These are phyloP conservation scores for Ciconia nigra DNA, from an alignment of 2,797 vertebrate species.

Conservation along the genomic window DNA sequence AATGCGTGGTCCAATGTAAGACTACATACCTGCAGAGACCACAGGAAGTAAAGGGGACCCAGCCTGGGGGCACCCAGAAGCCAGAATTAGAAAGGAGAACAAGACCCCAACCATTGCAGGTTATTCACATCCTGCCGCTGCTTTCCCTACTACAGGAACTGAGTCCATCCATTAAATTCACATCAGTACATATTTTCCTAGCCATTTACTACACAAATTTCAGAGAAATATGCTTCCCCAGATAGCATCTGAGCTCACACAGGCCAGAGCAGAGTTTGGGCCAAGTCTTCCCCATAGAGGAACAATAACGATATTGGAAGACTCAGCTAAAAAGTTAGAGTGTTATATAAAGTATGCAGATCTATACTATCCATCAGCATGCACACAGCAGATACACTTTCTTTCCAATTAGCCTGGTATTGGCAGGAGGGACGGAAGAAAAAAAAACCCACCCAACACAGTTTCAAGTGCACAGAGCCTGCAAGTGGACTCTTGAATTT, in stretches of 20 bases:
- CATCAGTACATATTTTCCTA: neutral
- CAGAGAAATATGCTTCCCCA: neutral
- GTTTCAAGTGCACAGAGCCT: neutral
- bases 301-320: neutral
- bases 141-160: neutral
- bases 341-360: neutral
- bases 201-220: neutral
- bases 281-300: neutral
- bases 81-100: neutral
- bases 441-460: neutral
- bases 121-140: neutral
- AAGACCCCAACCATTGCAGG: fast-evolving
- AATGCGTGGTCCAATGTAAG: neutral
- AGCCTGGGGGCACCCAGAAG: neutral
- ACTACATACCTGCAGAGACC: neutral
- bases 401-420: neutral
- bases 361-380: neutral
- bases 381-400: fast-evolving
- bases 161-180: neutral
- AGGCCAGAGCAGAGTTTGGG: neutral
- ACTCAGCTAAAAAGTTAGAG: neutral
- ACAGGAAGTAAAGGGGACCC: neutral
- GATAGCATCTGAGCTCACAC: fast-evolving
- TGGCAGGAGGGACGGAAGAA: fast-evolving
- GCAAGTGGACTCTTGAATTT: conserved; percentile 2